Base-by-base conservation (phyloP, 2,888 invertebrate species). In the Trypoxylon attenuatum region DNA sequence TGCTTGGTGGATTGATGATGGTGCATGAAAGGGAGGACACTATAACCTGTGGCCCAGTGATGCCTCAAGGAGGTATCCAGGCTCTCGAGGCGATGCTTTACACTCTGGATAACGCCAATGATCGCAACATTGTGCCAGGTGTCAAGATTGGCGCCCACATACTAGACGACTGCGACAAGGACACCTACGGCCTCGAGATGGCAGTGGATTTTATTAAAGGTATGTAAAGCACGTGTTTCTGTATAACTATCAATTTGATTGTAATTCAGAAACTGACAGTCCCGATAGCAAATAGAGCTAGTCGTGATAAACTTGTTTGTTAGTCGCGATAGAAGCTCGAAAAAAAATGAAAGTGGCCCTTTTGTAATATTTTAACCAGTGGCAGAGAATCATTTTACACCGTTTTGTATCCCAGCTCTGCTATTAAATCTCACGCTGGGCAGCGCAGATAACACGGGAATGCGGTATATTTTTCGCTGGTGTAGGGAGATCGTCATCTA, bases 171-270 rank as follows among this genome's bases (percentile, higher is more conserved):
- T 96, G 96, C 86, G 96, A 96, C 88, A 94, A 94, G 87, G 96
- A 96, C 86, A 96, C 96, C 4, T 95, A 96, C 82, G 96, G 96
- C 0, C 89, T 96, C 51, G 96, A 96, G 87, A 96, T 96, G 92
- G 95, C 96, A 1, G 94, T 96, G 42, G 96, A 96, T 87, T 96
- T 96, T 85, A 96, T 96, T 74, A 94, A 96, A 91, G 96, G 96
- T 96, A 88, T 87, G 90, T 72, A 27, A 4, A 5, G 8, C 6
- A 5, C 21, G n/a, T n/a, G 3, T 25, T 19, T 15, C 15, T 10
- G 21, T 8, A 27, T 47, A 5, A 21, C 21, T 5, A 21, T 21
- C 21, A 25, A 23, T 46, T 5, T 13, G 3, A n/a, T n/a, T n/a
- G n/a, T n/a, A 10, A 6, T 3, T 5, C 10, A 33, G 33, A 33